phyloP scores from a whole-genome alignment of 2,797 vertebrate genomes.

The Decapterus maruadsi region DNA sequence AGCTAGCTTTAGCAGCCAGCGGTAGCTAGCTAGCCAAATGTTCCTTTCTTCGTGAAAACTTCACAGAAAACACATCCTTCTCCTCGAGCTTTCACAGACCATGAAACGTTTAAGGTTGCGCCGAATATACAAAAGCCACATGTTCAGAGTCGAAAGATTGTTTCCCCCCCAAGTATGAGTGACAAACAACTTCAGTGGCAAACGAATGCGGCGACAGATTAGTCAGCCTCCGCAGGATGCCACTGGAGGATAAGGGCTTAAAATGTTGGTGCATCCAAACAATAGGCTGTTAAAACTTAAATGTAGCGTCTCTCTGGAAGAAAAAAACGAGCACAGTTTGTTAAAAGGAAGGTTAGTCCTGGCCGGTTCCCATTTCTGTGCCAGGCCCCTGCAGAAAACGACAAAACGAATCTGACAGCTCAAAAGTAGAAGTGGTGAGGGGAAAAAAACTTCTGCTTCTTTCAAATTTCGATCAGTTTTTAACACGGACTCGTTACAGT shows the following conservation, averaged over 20 bases:
- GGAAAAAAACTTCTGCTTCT: constrained; percentile 86
- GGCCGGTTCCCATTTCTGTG: constrained; percentile 68
- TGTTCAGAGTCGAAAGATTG: constrained; percentile 66
- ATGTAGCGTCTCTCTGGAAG: constrained; percentile 38
- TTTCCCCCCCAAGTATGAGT: constrained; percentile 46
- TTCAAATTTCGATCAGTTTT: constrained; percentile 82
- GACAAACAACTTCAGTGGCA: constrained; percentile 74
- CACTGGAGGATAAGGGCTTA: constrained; percentile 77
- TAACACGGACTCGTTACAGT: constrained; percentile 71
- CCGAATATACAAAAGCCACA: constrained; percentile 78
- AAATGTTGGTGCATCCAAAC: constrained; percentile 77
- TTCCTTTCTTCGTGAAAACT: constrained; percentile 80
- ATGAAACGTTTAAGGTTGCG: constrained; percentile 65
- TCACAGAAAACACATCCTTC: constrained; percentile 81
- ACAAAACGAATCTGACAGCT: constrained; percentile 86
- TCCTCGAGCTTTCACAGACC: constrained; percentile 68
- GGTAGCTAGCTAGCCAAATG: constrained; percentile 80
- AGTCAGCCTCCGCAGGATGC: constrained; percentile 84
- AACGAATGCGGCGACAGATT: constrained; percentile 83
- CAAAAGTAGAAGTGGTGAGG: constrained; percentile 85
- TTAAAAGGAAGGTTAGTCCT: constrained; percentile 61
- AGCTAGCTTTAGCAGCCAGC: constrained; percentile 80
- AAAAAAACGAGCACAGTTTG: constrained; percentile 33
- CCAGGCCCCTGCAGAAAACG: constrained; percentile 70
- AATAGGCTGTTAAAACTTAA: constrained; percentile 72